Percentiles rank a stretch among this genome's conserved stretches.
phyloP scores from a whole-genome alignment of 2,797 vertebrate genomes.

The Pseudocheirus occidentalis region DNA sequence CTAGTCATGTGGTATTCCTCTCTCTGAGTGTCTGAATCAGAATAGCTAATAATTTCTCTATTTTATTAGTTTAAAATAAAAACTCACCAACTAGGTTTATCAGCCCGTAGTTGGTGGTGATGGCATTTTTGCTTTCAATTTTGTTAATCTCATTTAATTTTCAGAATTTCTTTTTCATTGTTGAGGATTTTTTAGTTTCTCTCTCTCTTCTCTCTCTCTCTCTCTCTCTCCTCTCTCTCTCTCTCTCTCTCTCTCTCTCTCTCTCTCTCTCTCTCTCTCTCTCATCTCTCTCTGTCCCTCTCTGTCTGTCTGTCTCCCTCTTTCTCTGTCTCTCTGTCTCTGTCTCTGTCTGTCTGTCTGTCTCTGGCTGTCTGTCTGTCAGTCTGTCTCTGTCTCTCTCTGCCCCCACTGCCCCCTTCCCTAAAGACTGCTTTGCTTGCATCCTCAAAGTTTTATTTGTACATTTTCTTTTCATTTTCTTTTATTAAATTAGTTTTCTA shows the following conservation, averaged over 20 bases:
- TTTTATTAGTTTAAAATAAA: not conserved
- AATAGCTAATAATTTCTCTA: not conserved
- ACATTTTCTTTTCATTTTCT: not conserved
- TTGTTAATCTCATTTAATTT: not conserved
- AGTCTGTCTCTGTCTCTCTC: not conserved
- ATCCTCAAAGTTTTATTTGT: not conserved
- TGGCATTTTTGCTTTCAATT: not conserved
- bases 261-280: not conserved
- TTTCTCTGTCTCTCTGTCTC: not conserved
- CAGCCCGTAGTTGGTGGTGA: not conserved
- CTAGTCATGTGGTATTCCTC: not conserved
- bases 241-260: not conserved
- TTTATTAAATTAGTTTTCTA: not conserved
- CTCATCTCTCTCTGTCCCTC: not conserved
- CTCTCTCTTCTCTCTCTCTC: not conserved
- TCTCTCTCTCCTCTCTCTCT: not conserved
- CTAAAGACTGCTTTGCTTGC: not conserved
- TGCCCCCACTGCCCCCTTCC: not conserved
- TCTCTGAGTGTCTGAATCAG: not conserved
- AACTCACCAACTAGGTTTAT: not conserved
- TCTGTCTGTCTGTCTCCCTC: not conserved
- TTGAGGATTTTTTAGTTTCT: not conserved
- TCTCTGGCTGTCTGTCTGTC: not conserved
- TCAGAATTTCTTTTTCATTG: not conserved
- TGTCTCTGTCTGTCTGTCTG: no score